phyloP scores from a whole-genome alignment of 2,888 invertebrate species.

The Sphaerophoria rueppellii region DNA sequence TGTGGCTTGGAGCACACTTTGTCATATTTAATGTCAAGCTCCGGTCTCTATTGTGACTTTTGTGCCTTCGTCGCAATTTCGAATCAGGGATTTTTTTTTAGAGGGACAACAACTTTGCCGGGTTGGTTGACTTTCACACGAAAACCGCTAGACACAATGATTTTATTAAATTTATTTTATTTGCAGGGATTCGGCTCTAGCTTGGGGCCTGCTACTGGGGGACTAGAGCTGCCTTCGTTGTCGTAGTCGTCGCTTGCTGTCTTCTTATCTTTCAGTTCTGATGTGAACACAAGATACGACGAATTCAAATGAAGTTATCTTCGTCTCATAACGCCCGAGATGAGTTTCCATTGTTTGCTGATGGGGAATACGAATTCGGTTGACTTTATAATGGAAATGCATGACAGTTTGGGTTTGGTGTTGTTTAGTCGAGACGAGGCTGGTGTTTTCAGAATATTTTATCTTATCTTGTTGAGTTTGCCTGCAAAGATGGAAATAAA shows the following conservation, averaged over 20 bases:
- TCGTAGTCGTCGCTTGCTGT: not conserved
- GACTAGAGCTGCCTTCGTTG: not conserved
- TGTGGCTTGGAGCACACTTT: conserved; percentile 14
- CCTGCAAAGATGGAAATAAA: conserved; percentile 43
- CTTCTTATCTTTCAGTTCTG: conserved; percentile 46
- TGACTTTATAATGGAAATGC: conserved; percentile 38
- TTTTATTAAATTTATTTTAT: conserved; percentile 12
- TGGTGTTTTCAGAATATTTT: conserved; percentile 3
- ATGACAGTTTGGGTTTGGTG: conserved; percentile 40
- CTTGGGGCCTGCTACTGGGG: conserved; percentile 42
- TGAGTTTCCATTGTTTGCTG: conserved; percentile 40
- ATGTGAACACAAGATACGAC: conserved; percentile 53
- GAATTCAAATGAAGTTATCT: conserved; percentile 49
- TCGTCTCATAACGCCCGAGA: conserved; percentile 28
- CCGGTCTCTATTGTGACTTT: not conserved
- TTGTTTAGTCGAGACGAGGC: not conserved
- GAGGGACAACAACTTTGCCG: not conserved
- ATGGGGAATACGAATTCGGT: conserved; percentile 47
- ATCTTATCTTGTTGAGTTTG: conserved; percentile 60
- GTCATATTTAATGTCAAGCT: conserved; percentile 28
- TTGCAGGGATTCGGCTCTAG: conserved; percentile 17
- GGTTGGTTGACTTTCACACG: conserved; percentile 11
- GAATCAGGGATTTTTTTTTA: not conserved
- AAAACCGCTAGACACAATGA: conserved; percentile 17
- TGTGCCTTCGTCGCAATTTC: not conserved